Evolutionary conservation across 2,797 vertebrate genomes (phyloP), one percentile per base, ranked within the genome.

Genomic region (Cossypha caffra): DNA sequence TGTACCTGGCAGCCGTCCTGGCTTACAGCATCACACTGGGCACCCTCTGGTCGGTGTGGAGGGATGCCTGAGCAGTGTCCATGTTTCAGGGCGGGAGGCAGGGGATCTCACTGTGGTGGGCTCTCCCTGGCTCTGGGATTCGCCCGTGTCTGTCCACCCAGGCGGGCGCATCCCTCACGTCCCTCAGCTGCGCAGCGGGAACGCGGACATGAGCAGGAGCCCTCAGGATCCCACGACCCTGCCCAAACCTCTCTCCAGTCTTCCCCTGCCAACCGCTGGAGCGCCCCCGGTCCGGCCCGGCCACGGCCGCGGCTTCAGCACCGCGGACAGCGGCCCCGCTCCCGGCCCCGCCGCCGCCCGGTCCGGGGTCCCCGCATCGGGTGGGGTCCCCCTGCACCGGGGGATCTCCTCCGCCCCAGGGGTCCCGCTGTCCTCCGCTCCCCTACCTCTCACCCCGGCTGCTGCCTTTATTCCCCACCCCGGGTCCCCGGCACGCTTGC

Each of bases 11-110:
- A 58, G 98, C 98, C 0, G 96, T 99, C 90, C 97, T 99, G 96
- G 98, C 99, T 69, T 99, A 99, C 90, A 98, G 98, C 90, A 59
- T 99, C 98, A 99, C 99, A 0, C 97, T 99, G 97, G 98, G 99
- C 43, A 98, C 98, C 0, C 98, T 99, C 91, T 99, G 99, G 99
- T 99, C 99, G 1, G 96, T 99, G 90, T 99, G 99, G 99, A 98
- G 98, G 94, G 98, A 99, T 0, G 98, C 98, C 92, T 98, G 93
- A 98, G 83, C 4, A 1, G 11, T 2, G 3, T 18, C 25, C 5
- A 1, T n/a, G 17, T 9, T 6, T 8, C 7, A 10, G 40, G 31
- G 21, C 1, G 1, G 35, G 40, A 19, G 11, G 16, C 1, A 11
- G 31, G 48, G 17, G 10, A 10, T 29, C 33, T n/a, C 47, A 3